Evolutionary conservation across 2,113 vertebrate genomes (phyloP).

Genomic region (Cricetomys ansorgei): DNA sequence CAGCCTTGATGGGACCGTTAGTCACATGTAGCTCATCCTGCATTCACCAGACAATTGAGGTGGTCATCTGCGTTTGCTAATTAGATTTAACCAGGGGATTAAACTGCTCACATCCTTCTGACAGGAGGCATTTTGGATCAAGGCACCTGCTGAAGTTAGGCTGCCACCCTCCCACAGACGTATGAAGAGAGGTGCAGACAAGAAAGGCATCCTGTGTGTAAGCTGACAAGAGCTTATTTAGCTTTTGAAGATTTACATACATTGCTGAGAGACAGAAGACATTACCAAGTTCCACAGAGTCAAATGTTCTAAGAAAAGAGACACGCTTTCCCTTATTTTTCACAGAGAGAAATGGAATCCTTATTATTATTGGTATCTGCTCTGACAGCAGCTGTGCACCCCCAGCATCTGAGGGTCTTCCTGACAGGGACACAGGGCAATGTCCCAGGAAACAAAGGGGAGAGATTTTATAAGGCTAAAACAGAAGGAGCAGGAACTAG

Average conservation of each 20-base stretch:
- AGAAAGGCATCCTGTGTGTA: not conserved
- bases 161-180: not conserved
- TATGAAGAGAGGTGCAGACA: not conserved
- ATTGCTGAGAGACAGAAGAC: not conserved
- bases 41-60: not conserved
- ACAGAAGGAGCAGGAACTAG: not conserved
- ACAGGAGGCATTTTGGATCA: not conserved
- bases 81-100: conserved; percentile 5
- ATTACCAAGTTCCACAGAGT: not conserved
- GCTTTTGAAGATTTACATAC: conserved; percentile 38
- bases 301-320: not conserved
- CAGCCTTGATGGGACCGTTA: not conserved
- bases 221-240: not conserved
- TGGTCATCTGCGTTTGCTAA: not conserved
- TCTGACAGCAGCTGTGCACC: not conserved
- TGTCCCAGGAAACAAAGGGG: not conserved
- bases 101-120: not conserved
- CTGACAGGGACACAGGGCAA: not conserved
- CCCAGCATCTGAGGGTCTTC: too few relatives aligned
- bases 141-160: not conserved
- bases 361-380: not conserved
- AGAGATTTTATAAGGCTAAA: not conserved
- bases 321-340: not conserved
- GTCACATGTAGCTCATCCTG: not conserved
- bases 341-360: not conserved